Evolutionary conservation across 2,888 invertebrate genomes (phyloP).

Genomic region (Drosophila tanythrix): DNA sequence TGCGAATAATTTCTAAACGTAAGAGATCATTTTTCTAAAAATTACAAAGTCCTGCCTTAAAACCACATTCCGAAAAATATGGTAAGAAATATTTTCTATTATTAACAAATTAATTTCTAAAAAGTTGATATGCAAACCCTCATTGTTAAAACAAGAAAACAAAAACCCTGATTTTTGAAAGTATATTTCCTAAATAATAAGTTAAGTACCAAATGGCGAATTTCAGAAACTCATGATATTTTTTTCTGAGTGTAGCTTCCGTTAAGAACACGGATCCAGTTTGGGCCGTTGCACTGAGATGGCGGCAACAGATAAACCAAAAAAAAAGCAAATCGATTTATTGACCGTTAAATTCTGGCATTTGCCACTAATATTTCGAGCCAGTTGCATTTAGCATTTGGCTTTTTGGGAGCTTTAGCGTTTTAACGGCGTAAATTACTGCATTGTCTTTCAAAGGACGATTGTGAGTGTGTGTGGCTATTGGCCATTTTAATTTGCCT

Average conservation of each 20-base stretch:
- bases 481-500: slow-evolving; percentile 60
- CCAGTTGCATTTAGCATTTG: slow-evolving; percentile 70
- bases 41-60: no score
- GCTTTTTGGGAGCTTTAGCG: slow-evolving; percentile 29
- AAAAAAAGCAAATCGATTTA: slow-evolving; percentile 70
- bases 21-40: background rate
- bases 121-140: background rate
- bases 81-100: background rate
- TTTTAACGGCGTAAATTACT: slow-evolving; percentile 66
- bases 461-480: slow-evolving; percentile 40
- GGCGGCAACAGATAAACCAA: slow-evolving; percentile 27
- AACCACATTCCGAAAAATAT: no score
- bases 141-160: background rate
- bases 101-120: background rate
- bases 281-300: slow-evolving; percentile 43
- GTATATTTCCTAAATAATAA: background rate
- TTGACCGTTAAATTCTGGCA: slow-evolving; percentile 71
- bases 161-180: background rate
- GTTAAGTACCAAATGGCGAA: background rate
- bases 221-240: background rate
- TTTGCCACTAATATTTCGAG: slow-evolving; percentile 66
- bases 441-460: slow-evolving; percentile 54
- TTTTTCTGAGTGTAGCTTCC: background rate
- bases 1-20: no score
- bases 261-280: slow-evolving; percentile 8